These are phyloP conservation scores for Girardinichthys multiradiatus DNA, from an alignment of 2,113 vertebrate genomes.

Conservation along the genomic window DNA sequence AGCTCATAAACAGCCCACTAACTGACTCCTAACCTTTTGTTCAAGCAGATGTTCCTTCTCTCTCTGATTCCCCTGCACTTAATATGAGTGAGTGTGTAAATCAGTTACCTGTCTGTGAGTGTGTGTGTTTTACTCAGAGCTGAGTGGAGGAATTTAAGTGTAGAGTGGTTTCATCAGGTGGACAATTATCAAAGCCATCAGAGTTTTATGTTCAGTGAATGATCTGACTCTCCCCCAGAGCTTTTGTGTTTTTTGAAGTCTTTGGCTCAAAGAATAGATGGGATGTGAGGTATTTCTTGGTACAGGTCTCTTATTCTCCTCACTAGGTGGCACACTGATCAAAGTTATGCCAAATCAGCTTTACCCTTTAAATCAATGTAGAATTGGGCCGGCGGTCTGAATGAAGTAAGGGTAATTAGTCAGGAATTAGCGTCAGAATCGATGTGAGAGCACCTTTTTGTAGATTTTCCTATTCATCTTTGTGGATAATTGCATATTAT, in stretches of 20 bases:
- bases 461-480: neutral
- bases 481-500: neutral
- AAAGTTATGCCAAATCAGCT: constrained; percentile 55
- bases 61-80: constrained; percentile 30
- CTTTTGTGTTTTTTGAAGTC: constrained; percentile 53
- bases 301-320: constrained; percentile 47
- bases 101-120: constrained; percentile 27
- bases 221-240: constrained; percentile 27
- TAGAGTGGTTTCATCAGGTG: constrained; percentile 39
- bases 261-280: constrained; percentile 47
- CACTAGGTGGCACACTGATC: constrained; percentile 70
- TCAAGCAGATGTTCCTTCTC: neutral
- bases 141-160: constrained; percentile 19
- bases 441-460: constrained; percentile 12
- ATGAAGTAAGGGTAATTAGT: neutral
- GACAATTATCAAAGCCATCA: constrained; percentile 63
- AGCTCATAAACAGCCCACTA: neutral
- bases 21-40: neutral
- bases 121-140: constrained; percentile 11
- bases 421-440: constrained; percentile 2
- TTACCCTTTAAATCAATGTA: neutral
- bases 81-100: constrained; percentile 21
- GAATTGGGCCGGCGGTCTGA: constrained; percentile 4
- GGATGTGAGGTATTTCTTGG: constrained; percentile 11
- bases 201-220: constrained; percentile 56